A percentile compares a stretch with the other conserved stretches of the same genome.
Conservation (phyloP, 1,140 invertebrate species). For the Euglossa dilemma region DNA sequence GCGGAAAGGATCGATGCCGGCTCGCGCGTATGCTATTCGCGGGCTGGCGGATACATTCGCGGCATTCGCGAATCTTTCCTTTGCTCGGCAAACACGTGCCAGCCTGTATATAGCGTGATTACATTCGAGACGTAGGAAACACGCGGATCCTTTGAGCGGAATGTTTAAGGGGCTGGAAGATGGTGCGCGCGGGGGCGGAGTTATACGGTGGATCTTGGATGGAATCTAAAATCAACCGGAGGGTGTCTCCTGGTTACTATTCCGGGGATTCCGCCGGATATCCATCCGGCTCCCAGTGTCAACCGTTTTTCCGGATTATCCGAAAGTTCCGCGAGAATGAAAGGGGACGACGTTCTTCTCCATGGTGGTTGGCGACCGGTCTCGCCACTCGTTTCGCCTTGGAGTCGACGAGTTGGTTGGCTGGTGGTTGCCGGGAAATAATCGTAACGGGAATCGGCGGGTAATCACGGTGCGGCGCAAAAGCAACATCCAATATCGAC, state of each 20-base stretch:
- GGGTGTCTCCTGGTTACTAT: slow-evolving; percentile 62
- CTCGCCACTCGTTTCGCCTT: too few species aligned
- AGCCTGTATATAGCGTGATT: slow-evolving; percentile 23
- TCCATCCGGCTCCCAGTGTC: slow-evolving; percentile 40
- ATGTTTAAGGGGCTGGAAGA: slow-evolving; percentile 34
- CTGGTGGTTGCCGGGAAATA: background rate
- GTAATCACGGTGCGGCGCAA: background rate
- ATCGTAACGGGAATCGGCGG: background rate
- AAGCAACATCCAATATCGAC: slow-evolving; percentile 2
- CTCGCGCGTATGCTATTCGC: background rate
- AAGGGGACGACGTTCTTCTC: slow-evolving; percentile 1
- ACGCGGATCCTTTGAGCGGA: slow-evolving; percentile 49
- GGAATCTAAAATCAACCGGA: slow-evolving; percentile 67
- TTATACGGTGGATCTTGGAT: slow-evolving; percentile 60
- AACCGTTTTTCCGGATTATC: slow-evolving; percentile 40
- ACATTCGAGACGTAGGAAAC: slow-evolving; percentile 49
- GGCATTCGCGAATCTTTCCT: slow-evolving; percentile 14
- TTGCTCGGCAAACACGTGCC: slow-evolving; percentile 40
- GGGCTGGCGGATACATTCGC: background rate
- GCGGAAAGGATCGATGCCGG: background rate
- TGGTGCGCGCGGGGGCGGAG: slow-evolving; percentile 21
- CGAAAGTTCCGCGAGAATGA: slow-evolving; percentile 61
- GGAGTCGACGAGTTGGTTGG: too few species aligned
- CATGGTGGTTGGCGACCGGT: slow-evolving; percentile 39
- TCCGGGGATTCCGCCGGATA: slow-evolving; percentile 60